These are phyloP conservation scores for Nothocercus nigrocapillus DNA, from an alignment of 2,113 vertebrate genomes.

Conservation along the genomic window DNA sequence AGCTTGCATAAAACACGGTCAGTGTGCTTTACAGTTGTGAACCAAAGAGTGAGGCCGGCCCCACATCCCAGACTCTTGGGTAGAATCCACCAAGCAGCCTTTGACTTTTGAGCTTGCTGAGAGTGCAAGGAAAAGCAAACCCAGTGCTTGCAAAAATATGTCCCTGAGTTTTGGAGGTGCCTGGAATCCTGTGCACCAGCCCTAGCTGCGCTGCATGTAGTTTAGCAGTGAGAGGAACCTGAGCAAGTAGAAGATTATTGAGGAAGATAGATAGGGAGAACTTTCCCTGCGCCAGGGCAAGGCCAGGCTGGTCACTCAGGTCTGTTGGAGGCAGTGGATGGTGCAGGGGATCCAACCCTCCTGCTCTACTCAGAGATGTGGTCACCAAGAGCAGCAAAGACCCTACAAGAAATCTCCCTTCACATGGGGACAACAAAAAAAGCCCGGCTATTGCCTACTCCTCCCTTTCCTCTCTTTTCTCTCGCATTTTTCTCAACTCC, in stretches of 20 bases:
- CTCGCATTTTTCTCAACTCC: background rate
- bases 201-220: background rate
- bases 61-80: rapidly evolving
- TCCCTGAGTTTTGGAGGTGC: background rate
- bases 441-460: background rate
- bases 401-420: background rate
- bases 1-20: background rate
- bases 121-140: background rate
- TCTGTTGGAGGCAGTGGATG: background rate
- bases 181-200: background rate
- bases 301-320: background rate
- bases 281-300: background rate
- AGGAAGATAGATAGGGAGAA: background rate
- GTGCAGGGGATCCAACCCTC: background rate
- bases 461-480: background rate
- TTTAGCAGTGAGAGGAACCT: background rate
- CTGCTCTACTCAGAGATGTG: background rate
- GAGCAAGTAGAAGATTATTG: background rate
- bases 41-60: background rate
- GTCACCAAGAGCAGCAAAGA: background rate
- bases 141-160: background rate
- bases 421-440: background rate
- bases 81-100: background rate
- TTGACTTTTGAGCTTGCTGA: background rate
- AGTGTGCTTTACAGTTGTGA: background rate